A percentile compares a stretch with the other conserved stretches of the same genome.
Evolutionary conservation across 2,113 vertebrate species (phyloP).

Genomic region (Crotophaga sulcirostris): DNA sequence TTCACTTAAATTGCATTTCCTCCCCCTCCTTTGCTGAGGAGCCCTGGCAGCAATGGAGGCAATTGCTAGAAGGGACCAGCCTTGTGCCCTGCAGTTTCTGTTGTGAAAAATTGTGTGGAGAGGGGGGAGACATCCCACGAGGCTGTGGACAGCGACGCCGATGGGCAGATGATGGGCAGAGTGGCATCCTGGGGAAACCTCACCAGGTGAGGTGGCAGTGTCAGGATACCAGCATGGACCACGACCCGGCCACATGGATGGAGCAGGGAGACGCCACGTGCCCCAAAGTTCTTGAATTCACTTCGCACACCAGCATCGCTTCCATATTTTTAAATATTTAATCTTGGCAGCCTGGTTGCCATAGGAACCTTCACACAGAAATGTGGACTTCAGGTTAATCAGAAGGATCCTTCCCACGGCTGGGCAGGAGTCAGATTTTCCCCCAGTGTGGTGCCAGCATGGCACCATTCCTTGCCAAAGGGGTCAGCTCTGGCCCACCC

Average conservation of each 20-base stretch:
- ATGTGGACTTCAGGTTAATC: conserved; percentile 24
- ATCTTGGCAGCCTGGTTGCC: neutral
- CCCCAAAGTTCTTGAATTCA: neutral
- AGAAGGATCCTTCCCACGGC: neutral
- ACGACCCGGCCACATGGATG: neutral
- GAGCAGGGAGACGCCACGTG: neutral
- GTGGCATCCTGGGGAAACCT: neutral
- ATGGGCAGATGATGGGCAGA: neutral
- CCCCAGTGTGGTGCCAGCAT: fast-evolving
- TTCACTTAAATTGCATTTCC: neutral
- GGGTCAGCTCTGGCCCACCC: fast-evolving
- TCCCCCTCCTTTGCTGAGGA: neutral
- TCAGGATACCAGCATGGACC: fast-evolving
- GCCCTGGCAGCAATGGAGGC: neutral
- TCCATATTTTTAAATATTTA: conserved; percentile 49
- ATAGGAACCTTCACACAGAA: conserved; percentile 25
- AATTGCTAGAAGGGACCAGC: fast-evolving
- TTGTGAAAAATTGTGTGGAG: neutral
- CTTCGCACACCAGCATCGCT: neutral
- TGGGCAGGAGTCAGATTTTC: neutral
- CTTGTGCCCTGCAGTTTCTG: neutral
- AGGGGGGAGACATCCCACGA: neutral
- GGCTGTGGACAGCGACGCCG: neutral
- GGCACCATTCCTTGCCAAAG: fast-evolving
- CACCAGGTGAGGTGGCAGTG: neutral